A percentile compares a stretch with the other conserved stretches of the same genome.
Evolutionary conservation across 2,113 vertebrate genomes (phyloP).

Genomic region (Myocastor coypus): DNA sequence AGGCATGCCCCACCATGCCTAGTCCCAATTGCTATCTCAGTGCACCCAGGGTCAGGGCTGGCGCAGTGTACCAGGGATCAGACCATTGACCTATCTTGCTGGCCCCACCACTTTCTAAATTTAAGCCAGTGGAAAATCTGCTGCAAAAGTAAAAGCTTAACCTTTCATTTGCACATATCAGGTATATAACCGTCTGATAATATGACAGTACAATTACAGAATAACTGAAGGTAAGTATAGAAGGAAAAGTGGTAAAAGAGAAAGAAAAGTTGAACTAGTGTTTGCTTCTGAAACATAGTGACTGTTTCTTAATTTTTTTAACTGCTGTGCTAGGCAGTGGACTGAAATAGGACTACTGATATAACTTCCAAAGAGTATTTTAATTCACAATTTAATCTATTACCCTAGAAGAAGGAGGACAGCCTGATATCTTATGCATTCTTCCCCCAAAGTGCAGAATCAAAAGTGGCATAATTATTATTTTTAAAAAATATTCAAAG

Average conservation of each 20-base stretch:
- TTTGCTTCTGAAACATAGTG: neutral
- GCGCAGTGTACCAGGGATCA: too few relatives aligned
- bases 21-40: too few relatives aligned
- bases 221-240: neutral
- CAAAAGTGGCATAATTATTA: slow-evolving; percentile 18
- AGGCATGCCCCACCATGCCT: too few relatives aligned
- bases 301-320: neutral
- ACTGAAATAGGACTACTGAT: neutral
- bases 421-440: neutral
- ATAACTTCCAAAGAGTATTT: slow-evolving; percentile 7
- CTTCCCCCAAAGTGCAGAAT: slow-evolving; percentile 23
- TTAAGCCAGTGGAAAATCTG: neutral
- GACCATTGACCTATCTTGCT: too few relatives aligned
- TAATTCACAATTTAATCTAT: slow-evolving; percentile 25
- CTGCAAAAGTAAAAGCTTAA: neutral
- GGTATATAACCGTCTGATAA: neutral
- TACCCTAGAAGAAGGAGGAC: neutral
- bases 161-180: neutral
- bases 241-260: neutral
- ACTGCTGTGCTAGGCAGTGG: neutral
- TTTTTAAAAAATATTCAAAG: slow-evolving; percentile 29
- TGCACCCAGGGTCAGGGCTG: too few relatives aligned
- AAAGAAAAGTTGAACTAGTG: neutral
- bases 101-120: neutral
- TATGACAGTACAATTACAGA: neutral